Base-by-base conservation (phyloP, 2,888 invertebrate genomes). In the Leucoma salicis region DNA sequence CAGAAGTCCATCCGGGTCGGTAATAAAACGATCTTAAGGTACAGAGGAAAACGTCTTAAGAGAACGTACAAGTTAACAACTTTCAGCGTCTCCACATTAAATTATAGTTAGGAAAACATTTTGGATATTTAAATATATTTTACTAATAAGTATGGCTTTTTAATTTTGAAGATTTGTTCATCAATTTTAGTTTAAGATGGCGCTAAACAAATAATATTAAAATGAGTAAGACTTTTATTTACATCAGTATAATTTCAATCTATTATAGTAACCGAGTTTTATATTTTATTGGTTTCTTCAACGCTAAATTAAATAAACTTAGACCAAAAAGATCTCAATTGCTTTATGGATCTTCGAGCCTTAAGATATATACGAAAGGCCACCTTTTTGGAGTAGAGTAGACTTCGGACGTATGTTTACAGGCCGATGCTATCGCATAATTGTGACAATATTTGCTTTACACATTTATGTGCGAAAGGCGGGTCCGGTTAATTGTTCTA, bases 21-120 rank as follows among this genome's bases (percentile, higher is more conserved):
- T 79, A 85, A 87, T 88, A 87, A 88, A 87, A 88, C 86, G 85
- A 85, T 85, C 85, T 83, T 81, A 80, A 82, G 82, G 78, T 78
- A 78, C 75, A 70, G 77, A 81, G 78, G 82, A 81, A 77, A 84
- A 79, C 81, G 82, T 85, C 88, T 88, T 82, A 21, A 77, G 59
- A 57, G 68, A 53, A 54, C n/a, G 37, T 34, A 57, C 25, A 63
- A 61, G 61, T 32, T 16, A 53, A 21, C 31, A 50, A 57, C 57
- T 55, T 39, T 33, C 28, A 54, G 72, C 69, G 63, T 25, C 2
- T 25, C n/a, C n/a, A n/a, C n/a, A n/a, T n/a, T n/a, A n/a, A n/a
- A 21, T 21, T 6, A 21, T 8, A 8, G 8, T 21, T 21, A 4
- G 27, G 27, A 6, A 27, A 1, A 27, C n/a, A 27, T 11, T n/a